phyloP scores from a whole-genome alignment of 2,113 vertebrate species.

The Azemiops feae region DNA sequence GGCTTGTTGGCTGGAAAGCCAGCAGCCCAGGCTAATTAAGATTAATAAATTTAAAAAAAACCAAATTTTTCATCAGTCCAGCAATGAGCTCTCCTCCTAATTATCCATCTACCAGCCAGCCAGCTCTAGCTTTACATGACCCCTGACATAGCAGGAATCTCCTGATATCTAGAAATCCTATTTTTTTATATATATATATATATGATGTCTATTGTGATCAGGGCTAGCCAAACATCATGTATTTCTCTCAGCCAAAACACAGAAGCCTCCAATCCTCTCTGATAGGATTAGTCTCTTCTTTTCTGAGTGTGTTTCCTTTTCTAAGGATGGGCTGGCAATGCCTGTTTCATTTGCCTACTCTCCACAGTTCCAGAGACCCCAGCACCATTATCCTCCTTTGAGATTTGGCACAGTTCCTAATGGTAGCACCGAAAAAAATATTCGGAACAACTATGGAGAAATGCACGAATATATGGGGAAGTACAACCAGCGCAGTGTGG shows the following conservation, averaged over 20 bases:
- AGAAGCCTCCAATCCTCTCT: background rate
- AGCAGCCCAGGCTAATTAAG: too few species aligned
- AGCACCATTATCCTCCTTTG: slow-evolving; percentile 89
- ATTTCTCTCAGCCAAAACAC: background rate
- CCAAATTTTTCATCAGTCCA: background rate
- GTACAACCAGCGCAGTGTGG: slow-evolving; percentile 91
- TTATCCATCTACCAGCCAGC: background rate
- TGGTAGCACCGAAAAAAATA: slow-evolving; percentile 93
- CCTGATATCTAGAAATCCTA: background rate
- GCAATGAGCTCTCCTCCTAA: background rate
- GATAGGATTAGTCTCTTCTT: background rate
- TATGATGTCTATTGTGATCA: background rate
- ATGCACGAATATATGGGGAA: slow-evolving; percentile 95
- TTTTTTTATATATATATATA: background rate
- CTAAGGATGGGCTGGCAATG: background rate
- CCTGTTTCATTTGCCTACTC: slow-evolving; percentile 12
- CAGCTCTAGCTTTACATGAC: background rate
- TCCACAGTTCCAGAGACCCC: slow-evolving; percentile 86
- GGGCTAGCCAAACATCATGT: background rate
- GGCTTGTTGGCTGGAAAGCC: too few species aligned
- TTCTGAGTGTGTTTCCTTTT: background rate
- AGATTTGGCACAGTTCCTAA: slow-evolving; percentile 93
- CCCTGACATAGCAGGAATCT: background rate
- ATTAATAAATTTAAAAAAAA: background rate
- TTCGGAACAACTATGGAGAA: slow-evolving; percentile 91